Conservation (phyloP, 2,888 invertebrate species). For the Taenaris catops region DNA sequence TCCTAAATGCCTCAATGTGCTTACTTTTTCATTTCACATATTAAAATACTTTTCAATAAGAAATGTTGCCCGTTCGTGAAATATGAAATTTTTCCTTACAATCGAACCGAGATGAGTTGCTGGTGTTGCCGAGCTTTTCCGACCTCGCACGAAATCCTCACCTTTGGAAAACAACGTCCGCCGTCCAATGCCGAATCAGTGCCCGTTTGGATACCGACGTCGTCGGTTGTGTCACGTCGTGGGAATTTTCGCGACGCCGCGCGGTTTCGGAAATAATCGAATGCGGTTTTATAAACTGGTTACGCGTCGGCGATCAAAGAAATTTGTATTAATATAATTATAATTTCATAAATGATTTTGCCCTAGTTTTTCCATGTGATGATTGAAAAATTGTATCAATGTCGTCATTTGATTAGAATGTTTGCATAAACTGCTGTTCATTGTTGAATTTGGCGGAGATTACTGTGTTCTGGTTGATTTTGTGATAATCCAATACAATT, state of each 20-base stretch:
- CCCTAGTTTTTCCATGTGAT: no score
- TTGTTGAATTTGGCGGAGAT: no score
- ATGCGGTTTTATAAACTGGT: slow-evolving; percentile 7
- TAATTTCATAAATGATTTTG: no score
- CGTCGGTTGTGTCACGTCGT: slow-evolving; percentile 38
- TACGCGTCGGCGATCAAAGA: slow-evolving; percentile 11
- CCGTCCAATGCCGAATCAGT: slow-evolving; percentile 73
- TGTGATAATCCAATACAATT: no score
- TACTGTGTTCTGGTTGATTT: no score
- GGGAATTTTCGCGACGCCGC: slow-evolving; percentile 26
- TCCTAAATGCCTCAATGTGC: slow-evolving; percentile 5
- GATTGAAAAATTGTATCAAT: no score
- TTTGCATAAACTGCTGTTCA: no score
- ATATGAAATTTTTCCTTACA: slow-evolving; percentile 64
- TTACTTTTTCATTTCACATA: slow-evolving; percentile 31
- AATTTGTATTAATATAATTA: slow-evolving; percentile 5
- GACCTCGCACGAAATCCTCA: slow-evolving; percentile 64
- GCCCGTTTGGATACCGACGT: slow-evolving; percentile 47
- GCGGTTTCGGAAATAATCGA: no score
- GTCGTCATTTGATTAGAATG: no score
- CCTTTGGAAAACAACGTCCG: slow-evolving; percentile 58
- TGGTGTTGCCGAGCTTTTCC: slow-evolving; percentile 48
- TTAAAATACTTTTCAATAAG: slow-evolving; percentile 40
- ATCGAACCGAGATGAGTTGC: slow-evolving; percentile 68
- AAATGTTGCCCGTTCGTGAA: slow-evolving; percentile 41